Base-by-base conservation (phyloP, 2,113 vertebrate genomes). In the Romanogobio albipinnatus region DNA sequence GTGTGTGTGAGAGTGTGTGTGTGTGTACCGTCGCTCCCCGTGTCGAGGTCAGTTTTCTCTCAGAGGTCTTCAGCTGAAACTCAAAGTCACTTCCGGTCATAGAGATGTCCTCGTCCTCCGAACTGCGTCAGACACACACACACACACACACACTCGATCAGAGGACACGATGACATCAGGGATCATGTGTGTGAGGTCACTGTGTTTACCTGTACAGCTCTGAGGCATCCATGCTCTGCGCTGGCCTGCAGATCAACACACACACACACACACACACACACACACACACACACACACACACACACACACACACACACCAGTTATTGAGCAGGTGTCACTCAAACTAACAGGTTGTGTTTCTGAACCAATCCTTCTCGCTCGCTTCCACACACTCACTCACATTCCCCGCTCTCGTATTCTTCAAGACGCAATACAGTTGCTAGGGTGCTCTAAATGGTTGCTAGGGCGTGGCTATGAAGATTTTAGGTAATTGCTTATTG, bases 41-140 rank as follows among this genome's bases (percentile, higher is more conserved):
- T 0, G 7, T 3, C 3, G 15, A 7, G 17, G 64, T 77, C 59
- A 0, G 49, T 76, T 93, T 92, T 70, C 91, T 87, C 80, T 94
- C 95, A 64, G 88, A 88, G 64, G 61, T 22, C 78, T 26, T 90
- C 5, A 91, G 22, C 2, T 71, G 86, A 3, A 91, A 83, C 86
- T 95, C 93, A 87, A 94, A 96, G 87, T 96, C 95, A 82, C 94
- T 95, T 56, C 85, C 92, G n/a, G 90, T 90, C 76, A 92, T 93
- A 7, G 91, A 89, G 9, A 83, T 3, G 43, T 87, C 78, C 11
- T 92, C 90, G 10, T 92, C 92, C 11, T 87, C 89, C 5, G 85
- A 81, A 89, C 93, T 92, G 33, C 39, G 0, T 76, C 15, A 85
- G 73, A 83, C 11, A 84, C 83, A n/a, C n/a, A n/a, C n/a, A n/a